Evolutionary conservation across 1,140 invertebrate genomes (phyloP).

Genomic region (Rhyzopertha dominica): DNA sequence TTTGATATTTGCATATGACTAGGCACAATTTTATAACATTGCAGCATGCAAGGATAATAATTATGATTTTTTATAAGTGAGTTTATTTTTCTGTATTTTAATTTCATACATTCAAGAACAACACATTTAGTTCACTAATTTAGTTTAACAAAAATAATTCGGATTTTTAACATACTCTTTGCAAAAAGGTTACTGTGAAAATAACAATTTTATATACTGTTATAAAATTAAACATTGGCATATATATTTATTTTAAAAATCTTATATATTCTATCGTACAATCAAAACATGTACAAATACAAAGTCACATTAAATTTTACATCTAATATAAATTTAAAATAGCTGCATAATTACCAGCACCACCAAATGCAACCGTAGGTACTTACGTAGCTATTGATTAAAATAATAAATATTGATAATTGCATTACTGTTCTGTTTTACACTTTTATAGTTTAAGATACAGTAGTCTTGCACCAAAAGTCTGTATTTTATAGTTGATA

Average conservation of each 20-base stretch:
- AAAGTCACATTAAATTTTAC: slow-evolving; percentile 7
- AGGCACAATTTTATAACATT: too few relatives aligned
- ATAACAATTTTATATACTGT: slow-evolving; percentile 19
- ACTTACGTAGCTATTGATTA: too few relatives aligned
- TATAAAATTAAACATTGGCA: slow-evolving; percentile 18
- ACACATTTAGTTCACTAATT: slow-evolving; percentile 34
- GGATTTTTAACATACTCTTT: slow-evolving; percentile 27
- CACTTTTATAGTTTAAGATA: too few relatives aligned
- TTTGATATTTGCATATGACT: too few relatives aligned
- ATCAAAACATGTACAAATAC: slow-evolving; percentile 23
- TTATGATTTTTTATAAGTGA: too few relatives aligned
- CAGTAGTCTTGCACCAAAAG: too few relatives aligned
- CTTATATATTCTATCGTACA: slow-evolving; percentile 24
- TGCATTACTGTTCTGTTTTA: too few relatives aligned
- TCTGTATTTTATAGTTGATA: too few relatives aligned
- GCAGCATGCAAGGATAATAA: too few relatives aligned
- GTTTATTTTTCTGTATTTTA: slow-evolving; percentile 25
- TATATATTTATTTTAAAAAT: slow-evolving; percentile 17
- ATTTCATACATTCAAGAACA: slow-evolving; percentile 35
- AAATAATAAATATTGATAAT: too few relatives aligned
- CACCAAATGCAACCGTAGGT: too few relatives aligned
- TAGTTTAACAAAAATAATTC: slow-evolving; percentile 40
- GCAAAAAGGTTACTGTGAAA: slow-evolving; percentile 11
- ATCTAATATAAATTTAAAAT: slow-evolving; percentile 3
- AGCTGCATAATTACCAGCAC: slow-evolving; percentile 6